Evolutionary conservation across 2,888 invertebrate species (phyloP), one percentile per base, ranked within the genome.

Genomic region (Nematopogon swammerdamellus): DNA sequence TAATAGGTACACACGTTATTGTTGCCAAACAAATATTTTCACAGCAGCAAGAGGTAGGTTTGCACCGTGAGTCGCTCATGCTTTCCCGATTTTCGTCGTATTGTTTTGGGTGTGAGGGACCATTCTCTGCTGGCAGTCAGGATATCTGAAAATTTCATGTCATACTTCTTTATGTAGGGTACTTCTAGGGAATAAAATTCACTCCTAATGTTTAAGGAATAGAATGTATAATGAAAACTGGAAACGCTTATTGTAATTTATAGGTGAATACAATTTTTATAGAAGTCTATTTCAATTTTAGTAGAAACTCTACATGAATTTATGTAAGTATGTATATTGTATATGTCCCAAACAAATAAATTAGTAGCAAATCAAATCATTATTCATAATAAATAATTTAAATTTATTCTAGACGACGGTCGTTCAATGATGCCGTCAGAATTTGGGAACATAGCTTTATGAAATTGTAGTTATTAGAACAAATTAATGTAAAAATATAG

Each of bases 371-470:
- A 36, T 36, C n/a, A 8, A n/a, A 36, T 36, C n/a, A 25, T 14
- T 36, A 36, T 36, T 36, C n/a, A 36, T 36, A 36, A 36, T 36
- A 36, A 25, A 14, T 14, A 36, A 14, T 36, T 14, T 3, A 36
- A 36, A 36, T 36, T 36, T 3, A 4, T 25, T 36, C 36, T 8
- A 36, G n/a, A 14, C 4, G 47, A 19, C n/a, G 19, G 61, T 70
- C 69, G 67, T 60, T 57, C 61, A 66, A 65, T 61, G 56, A 63
- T 58, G 67, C 69, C 67, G 68, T 68, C 69, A 64, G 64, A 57
- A 69, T 74, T 82, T 72, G 83, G 85, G 84, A 77, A 81, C 82
- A 84, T 83, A 85, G 85, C 85, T 85, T 85, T 85, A 85, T 84
- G 70, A 83, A 81, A 59, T 60, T 63, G 72, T 77, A 77, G 79